A percentile compares a stretch with the other conserved stretches of the same genome.
phyloP scores from a whole-genome alignment of 2,113 vertebrate species.

The Pimephales promelas region DNA sequence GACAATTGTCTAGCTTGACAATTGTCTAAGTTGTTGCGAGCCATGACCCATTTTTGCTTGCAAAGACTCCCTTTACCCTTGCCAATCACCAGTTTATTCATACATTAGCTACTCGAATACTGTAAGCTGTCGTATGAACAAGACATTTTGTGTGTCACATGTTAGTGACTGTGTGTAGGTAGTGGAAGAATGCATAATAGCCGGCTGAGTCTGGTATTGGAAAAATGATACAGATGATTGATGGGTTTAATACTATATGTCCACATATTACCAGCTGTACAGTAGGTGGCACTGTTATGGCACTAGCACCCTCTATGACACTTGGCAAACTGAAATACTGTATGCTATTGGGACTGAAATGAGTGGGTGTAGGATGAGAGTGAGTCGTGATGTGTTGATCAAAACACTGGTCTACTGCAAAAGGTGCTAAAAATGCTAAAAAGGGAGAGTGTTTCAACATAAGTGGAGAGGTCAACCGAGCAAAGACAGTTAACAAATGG shows the following conservation, averaged over 20 bases:
- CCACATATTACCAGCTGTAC: conserved; percentile 11
- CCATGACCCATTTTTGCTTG: no score
- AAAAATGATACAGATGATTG: background rate
- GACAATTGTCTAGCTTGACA: no score
- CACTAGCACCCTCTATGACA: conserved; percentile 1
- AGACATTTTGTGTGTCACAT: background rate
- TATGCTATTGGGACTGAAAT: conserved; percentile 29
- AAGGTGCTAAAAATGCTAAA: background rate
- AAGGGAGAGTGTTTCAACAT: background rate
- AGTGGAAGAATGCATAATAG: background rate
- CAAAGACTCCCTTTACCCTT: no score
- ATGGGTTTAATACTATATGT: background rate
- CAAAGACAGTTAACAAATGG: background rate
- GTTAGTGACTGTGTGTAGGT: background rate
- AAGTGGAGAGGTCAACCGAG: background rate
- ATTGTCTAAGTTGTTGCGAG: no score
- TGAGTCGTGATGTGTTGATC: conserved; percentile 37
- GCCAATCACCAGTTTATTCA: background rate
- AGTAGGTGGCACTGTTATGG: conserved; percentile 53
- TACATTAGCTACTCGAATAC: background rate
- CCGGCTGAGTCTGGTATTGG: background rate
- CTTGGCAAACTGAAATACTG: conserved; percentile 33
- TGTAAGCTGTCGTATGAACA: background rate
- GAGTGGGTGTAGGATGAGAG: conserved; percentile 42
- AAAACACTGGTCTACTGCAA: conserved; percentile 10